Evolutionary conservation across 2,888 invertebrate species (phyloP).

Genomic region (Drosophila melanosoma): DNA sequence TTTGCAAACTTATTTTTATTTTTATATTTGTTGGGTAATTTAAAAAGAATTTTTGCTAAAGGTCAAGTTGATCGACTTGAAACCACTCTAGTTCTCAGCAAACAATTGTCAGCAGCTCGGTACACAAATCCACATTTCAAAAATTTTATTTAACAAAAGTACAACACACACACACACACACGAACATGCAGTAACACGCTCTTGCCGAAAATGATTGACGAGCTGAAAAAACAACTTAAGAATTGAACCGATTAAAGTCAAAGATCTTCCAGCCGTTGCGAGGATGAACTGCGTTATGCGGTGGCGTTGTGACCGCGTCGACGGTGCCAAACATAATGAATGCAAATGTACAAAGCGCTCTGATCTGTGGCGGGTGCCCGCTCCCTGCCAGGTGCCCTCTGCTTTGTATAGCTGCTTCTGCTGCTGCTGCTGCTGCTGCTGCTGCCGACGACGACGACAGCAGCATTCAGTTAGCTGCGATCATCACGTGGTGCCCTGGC

Average conservation of each 20-base stretch:
- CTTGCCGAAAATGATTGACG: slow-evolving; percentile 49
- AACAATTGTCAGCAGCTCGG: slow-evolving; percentile 65
- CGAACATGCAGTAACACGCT: not conserved
- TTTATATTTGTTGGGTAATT: slow-evolving; percentile 28
- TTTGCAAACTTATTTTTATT: slow-evolving; percentile 4
- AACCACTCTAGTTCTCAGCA: slow-evolving; percentile 51
- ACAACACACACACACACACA: slow-evolving; percentile 44
- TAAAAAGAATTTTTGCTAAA: slow-evolving; percentile 52
- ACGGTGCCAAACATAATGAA: slow-evolving; percentile 80
- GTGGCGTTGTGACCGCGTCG: slow-evolving; percentile 71
- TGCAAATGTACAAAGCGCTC: slow-evolving; percentile 71
- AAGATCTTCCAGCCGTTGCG: slow-evolving; percentile 19
- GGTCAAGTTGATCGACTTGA: slow-evolving; percentile 70
- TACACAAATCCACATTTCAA: slow-evolving; percentile 73
- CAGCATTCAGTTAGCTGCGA: slow-evolving; percentile 25
- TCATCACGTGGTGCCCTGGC: slow-evolving; percentile 58
- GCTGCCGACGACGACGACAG: slow-evolving; percentile 12
- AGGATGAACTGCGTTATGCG: slow-evolving; percentile 39
- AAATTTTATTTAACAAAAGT: slow-evolving; percentile 57
- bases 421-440: slow-evolving; percentile 9
- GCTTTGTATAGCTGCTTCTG: slow-evolving; percentile 7
- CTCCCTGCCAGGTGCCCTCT: slow-evolving; percentile 48
- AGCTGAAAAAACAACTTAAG: slow-evolving; percentile 45
- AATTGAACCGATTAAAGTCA: slow-evolving; percentile 29
- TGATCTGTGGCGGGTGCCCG: slow-evolving; percentile 70